Evolutionary conservation across 1,140 invertebrate species (phyloP), one percentile per base, ranked within the genome.

Genomic region (Pogonomyrmex californicus): DNA sequence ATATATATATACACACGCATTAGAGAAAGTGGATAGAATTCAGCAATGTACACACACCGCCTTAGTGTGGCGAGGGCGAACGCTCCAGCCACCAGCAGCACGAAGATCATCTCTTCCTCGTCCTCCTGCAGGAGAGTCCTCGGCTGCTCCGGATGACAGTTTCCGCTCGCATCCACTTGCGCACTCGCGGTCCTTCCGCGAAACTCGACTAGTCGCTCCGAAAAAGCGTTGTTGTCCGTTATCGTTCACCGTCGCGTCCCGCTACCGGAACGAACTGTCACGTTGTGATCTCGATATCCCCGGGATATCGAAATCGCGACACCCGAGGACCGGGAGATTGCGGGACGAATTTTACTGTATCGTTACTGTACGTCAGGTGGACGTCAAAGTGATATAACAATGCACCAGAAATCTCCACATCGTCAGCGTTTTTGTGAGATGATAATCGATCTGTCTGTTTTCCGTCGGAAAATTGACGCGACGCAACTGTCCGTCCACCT

Each of bases 11-110:
- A 44, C 12, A 51, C 44, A 66, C 17, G 44, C 49, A 83, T 71
- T 78, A 87, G 51, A 85, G 79, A 90, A 86, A 91, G 76, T 90
- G 85, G 79, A 93, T 92, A 93, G 90, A 92, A 93, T 93, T 92
- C 87, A 95, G 91, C 92, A 93, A 95, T 95, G 94, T 95, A 95
- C 95, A 95, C 95, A 95, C 95, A 95, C 95, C 95, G 95, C 94
- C 94, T 95, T 93, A 94, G 91, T 92, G 94, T 95, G 95, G 95
- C 94, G 88, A 94, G 94, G 95, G 94, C 94, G 92, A 94, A 93
- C 90, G 93, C 94, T 95, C 94, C 94, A 88, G 94, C 94, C 94
- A 95, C 93, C 93, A 95, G 93, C 92, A 95, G 91, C 92, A 93
- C 95, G 93, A 93, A 91, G 93, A 94, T 95, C 94, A 95, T 95